phyloP scores from a whole-genome alignment of 2,888 invertebrate species.

The Helicoverpa assulta region DNA sequence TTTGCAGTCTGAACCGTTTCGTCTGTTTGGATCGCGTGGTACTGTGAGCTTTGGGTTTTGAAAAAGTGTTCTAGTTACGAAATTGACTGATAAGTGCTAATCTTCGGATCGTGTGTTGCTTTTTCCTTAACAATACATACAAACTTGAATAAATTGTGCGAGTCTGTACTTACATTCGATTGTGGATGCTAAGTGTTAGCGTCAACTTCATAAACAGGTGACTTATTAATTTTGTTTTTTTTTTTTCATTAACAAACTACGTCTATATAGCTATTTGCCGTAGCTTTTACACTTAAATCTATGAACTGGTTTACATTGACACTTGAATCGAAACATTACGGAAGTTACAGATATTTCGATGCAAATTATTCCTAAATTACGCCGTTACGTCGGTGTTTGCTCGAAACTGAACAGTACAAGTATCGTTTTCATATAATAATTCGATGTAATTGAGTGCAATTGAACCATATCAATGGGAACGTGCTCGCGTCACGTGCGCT shows the following conservation, averaged over 20 bases:
- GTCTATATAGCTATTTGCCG: background rate
- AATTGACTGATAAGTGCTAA: too few relatives aligned
- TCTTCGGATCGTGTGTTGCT: background rate
- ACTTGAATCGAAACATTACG: too few relatives aligned
- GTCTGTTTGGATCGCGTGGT: background rate
- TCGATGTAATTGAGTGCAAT: conserved; percentile 24
- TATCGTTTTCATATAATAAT: background rate
- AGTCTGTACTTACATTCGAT: background rate
- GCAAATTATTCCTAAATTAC: background rate
- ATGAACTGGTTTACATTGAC: too few relatives aligned
- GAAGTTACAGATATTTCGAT: background rate
- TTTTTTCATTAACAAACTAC: background rate
- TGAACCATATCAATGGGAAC: background rate
- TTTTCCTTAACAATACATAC: background rate
- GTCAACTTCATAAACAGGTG: background rate
- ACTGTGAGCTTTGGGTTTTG: background rate
- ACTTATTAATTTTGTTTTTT: background rate
- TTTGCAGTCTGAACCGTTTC: conserved; percentile 21
- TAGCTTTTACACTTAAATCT: too few relatives aligned
- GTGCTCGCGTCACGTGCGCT: conserved; percentile 4
- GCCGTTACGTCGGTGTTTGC: background rate
- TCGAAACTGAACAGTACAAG: background rate
- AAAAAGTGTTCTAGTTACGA: background rate
- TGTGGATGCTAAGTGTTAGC: background rate
- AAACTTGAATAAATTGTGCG: too few relatives aligned